These are phyloP conservation scores for Camponotus floridanus DNA, from an alignment of 1,140 invertebrate genomes.

Conservation along the genomic window DNA sequence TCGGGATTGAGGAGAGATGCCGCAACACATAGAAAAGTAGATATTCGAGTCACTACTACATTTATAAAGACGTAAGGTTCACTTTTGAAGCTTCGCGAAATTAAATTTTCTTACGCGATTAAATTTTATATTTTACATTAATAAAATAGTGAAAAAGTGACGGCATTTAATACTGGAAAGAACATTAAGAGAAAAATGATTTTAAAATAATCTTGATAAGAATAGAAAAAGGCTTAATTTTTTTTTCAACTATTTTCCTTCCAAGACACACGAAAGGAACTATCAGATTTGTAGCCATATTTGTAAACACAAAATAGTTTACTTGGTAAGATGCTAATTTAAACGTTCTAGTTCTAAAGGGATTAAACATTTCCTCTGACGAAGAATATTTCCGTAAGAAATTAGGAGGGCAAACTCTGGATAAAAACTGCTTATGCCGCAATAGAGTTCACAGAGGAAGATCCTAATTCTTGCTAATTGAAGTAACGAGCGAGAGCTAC, in stretches of 20 bases:
- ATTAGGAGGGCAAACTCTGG: not conserved
- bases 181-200: not conserved
- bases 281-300: too few species aligned
- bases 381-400: conserved; percentile 29
- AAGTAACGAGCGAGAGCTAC: conserved; percentile 41
- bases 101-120: not conserved
- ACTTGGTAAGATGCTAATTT: not conserved
- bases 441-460: conserved; percentile 16
- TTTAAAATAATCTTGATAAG: not conserved
- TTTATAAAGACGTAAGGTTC: not conserved
- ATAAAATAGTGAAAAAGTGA: not conserved
- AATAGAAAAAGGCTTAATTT: not conserved
- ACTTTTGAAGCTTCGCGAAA: not conserved
- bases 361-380: conserved; percentile 16
- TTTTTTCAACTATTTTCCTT: not conserved
- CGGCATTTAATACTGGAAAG: not conserved
- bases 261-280: not conserved
- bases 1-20: not conserved
- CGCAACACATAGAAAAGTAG: not conserved
- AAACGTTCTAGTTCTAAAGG: not conserved
- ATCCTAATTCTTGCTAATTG: conserved; percentile 49
- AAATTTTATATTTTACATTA: not conserved
- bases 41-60: not conserved
- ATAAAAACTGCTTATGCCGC: conserved; percentile 13
- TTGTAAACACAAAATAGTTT: not conserved